Evolutionary conservation across 2,888 invertebrate species (phyloP).

Genomic region (Heteromurus nitidus): DNA sequence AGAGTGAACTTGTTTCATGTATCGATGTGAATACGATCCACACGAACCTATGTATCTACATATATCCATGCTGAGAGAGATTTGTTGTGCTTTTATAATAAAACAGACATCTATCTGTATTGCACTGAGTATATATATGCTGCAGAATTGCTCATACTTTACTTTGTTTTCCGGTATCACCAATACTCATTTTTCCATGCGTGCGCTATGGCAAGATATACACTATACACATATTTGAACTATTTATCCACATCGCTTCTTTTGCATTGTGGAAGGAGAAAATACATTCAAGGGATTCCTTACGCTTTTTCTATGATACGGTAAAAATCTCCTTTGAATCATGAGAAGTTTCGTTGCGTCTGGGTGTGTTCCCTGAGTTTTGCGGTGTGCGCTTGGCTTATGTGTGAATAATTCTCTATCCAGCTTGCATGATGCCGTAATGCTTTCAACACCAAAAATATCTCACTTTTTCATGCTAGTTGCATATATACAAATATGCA

Average conservation of each 20-base stretch:
- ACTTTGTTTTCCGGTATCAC: background rate
- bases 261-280: background rate
- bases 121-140: too few relatives aligned
- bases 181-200: background rate
- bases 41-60: background rate
- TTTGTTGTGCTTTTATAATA: background rate
- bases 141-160: too few relatives aligned
- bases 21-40: background rate
- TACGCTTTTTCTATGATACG: conserved; percentile 9
- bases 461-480: too few relatives aligned
- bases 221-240: background rate
- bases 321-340: conserved; percentile 11
- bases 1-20: background rate
- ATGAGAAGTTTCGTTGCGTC: background rate
- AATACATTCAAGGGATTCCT: background rate
- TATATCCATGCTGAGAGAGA: background rate
- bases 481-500: too few relatives aligned
- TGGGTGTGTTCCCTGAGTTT: conserved; percentile 2
- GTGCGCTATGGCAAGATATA: background rate
- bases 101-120: too few relatives aligned
- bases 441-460: too few relatives aligned
- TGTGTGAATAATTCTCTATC: background rate
- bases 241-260: too few relatives aligned
- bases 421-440: too few relatives aligned
- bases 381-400: background rate